Evolutionary conservation across 2,113 vertebrate genomes (phyloP).

Genomic region (Struthidea cinerea): DNA sequence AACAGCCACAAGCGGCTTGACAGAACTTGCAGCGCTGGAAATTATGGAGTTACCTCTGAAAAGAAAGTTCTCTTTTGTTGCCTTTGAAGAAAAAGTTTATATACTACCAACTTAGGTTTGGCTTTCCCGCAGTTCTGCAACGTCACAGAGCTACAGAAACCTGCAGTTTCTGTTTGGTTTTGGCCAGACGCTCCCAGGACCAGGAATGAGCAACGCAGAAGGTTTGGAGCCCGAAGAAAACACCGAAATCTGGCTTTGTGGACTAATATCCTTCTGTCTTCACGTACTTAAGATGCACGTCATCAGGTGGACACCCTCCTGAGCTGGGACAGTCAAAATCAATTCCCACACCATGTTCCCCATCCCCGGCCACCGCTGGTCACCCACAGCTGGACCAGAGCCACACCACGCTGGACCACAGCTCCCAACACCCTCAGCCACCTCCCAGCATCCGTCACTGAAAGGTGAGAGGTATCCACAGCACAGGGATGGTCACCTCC

Average conservation of each 20-base stretch:
- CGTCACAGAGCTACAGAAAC: not conserved
- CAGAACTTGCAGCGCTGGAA: not conserved
- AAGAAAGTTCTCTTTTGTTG: not conserved
- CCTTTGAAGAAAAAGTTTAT: not conserved
- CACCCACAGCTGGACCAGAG: not conserved
- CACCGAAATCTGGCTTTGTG: not conserved
- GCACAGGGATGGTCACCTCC: not conserved
- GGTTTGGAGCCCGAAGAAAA: accelerated
- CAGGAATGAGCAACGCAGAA: accelerated
- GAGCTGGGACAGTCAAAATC: not conserved
- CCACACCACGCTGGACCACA: not conserved
- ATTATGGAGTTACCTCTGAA: not conserved
- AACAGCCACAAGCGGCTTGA: not conserved
- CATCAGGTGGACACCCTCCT: not conserved
- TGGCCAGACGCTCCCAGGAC: not conserved
- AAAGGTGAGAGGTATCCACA: not conserved
- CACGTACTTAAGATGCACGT: not conserved
- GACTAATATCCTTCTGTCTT: not conserved
- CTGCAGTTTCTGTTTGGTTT: not conserved
- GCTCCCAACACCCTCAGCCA: not conserved
- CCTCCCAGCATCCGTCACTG: not conserved
- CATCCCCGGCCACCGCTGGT: accelerated
- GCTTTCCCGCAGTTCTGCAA: not conserved
- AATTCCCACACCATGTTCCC: not conserved
- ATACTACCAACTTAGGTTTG: not conserved